Base-by-base conservation (phyloP, 2,113 vertebrate species). In the Bucco capensis region DNA sequence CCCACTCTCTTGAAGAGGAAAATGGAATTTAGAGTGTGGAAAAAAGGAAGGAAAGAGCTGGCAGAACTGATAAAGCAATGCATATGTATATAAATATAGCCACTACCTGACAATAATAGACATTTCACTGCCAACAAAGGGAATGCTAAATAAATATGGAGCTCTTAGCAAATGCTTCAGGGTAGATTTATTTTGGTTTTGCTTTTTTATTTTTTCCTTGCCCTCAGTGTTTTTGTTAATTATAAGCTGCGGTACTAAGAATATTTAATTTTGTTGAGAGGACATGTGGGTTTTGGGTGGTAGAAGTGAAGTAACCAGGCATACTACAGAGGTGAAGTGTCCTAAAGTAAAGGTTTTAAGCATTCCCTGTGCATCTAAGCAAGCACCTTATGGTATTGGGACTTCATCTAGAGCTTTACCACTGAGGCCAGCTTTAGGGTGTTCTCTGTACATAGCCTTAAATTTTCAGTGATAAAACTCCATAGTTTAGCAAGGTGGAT, bases 241-340 rank as follows among this genome's bases (percentile, higher is more conserved):
- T 93, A 57, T 78, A 90, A 93, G 19, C 33, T 88, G 76, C 0
- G 0, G 38, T 72, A 81, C 33, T 33, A 69, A 23, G 80, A 83
- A 78, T 69, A 86, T 88, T 92, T 88, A 66, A 80, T 79, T 87
- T 79, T 80, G 19, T 92, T 88, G 40, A 72, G 81, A 49, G 70
- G 61, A 81, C 78, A 8, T 86, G 60, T 88, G 69, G 31, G 81
- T 95, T 77, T 44, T 75, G 69, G 13, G 28, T 81, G 24, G 31
- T 86, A 65, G n/a, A 44, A 71, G 25, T 40, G 11, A 86, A 83
- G 61, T 69, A 90, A 33, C 24, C 28, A 54, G 47, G 40, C 2
- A 0, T 27, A 31, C 9, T 69, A 51, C 58, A 71, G 66, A 84
- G 50, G 19, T 22, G 9, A 71, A 51, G 13, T 86, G 40, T 93